Evolutionary conservation across 2,797 vertebrate genomes (phyloP).

Genomic region (Anguilla megastoma): DNA sequence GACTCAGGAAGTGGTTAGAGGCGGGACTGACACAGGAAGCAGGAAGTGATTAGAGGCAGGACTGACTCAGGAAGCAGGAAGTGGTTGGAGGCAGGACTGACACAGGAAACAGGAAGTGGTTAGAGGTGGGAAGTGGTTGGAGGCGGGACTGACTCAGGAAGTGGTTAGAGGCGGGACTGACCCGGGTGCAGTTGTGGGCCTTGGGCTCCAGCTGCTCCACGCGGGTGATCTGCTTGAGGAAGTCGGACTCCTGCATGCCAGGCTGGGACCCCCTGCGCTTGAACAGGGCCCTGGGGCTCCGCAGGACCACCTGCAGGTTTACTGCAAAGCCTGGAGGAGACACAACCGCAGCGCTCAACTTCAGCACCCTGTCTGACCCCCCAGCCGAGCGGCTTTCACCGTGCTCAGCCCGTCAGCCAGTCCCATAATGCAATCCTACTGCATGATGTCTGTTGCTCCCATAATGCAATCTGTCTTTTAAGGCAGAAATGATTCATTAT

Average conservation of each 20-base stretch:
- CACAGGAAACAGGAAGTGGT: too few species aligned
- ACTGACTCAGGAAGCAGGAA: too few species aligned
- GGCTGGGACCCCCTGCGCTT: slow-evolving; percentile 94
- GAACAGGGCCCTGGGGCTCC: slow-evolving; percentile 89
- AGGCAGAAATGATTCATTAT: too few species aligned
- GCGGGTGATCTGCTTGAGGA: slow-evolving; percentile 95
- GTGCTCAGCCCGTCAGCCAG: neutral
- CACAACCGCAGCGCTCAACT: neutral
- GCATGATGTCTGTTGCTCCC: too few species aligned
- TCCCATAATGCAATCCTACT: too few species aligned
- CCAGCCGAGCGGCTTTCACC: neutral
- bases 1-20: too few species aligned
- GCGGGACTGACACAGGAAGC: too few species aligned
- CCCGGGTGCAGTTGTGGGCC: slow-evolving; percentile 95
- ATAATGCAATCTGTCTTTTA: too few species aligned
- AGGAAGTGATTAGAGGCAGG: too few species aligned
- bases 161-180: slow-evolving; percentile 60
- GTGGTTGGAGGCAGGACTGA: too few species aligned
- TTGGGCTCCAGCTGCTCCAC: slow-evolving; percentile 95
- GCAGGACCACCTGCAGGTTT: slow-evolving; percentile 93
- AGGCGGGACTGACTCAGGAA: neutral
- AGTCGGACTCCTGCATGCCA: slow-evolving; percentile 99
- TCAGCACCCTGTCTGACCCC: neutral
- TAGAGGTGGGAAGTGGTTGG: neutral
- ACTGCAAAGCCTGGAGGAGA: slow-evolving; percentile 87